A percentile compares a stretch with the other conserved stretches of the same genome.
phyloP scores from a whole-genome alignment of 2,113 vertebrate species.

The Hippoglossus stenolepis region DNA sequence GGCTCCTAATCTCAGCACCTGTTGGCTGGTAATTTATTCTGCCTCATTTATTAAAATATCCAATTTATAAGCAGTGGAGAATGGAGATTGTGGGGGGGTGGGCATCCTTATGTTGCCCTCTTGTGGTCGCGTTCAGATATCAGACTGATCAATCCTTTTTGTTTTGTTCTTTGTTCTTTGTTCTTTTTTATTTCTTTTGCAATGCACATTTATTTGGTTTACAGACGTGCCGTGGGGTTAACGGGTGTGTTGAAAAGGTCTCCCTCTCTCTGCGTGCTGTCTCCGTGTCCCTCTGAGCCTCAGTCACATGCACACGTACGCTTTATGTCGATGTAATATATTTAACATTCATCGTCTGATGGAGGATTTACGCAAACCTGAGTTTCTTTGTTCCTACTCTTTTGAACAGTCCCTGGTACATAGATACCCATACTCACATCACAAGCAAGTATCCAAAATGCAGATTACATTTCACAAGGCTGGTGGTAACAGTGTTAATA shows the following conservation, averaged over 20 bases:
- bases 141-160: slow-evolving; percentile 20
- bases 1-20: slow-evolving; percentile 39
- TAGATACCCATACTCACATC: too few species aligned
- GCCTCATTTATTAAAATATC: slow-evolving; percentile 49
- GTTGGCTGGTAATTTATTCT: slow-evolving; percentile 46
- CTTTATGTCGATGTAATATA: neutral
- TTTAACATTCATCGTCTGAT: neutral
- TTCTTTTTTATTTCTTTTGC: neutral
- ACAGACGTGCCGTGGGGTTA: neutral
- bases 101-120: slow-evolving; percentile 50
- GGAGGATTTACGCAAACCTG: slow-evolving; percentile 1
- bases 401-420: too few species aligned
- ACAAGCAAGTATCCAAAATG: too few species aligned
- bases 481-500: too few species aligned
- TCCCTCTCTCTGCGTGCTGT: neutral
- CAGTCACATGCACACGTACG: neutral
- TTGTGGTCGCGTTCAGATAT: slow-evolving; percentile 49
- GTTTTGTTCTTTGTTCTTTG: neutral
- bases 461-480: too few species aligned
- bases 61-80: slow-evolving; percentile 25
- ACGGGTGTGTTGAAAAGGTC: neutral
- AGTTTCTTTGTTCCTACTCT: neutral
- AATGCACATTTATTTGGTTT: neutral
- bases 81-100: slow-evolving; percentile 11
- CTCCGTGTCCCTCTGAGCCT: neutral